Evolutionary conservation across 2,888 invertebrate species (phyloP), one percentile per base, ranked within the genome.

Genomic region (Microplitis deprimator): DNA sequence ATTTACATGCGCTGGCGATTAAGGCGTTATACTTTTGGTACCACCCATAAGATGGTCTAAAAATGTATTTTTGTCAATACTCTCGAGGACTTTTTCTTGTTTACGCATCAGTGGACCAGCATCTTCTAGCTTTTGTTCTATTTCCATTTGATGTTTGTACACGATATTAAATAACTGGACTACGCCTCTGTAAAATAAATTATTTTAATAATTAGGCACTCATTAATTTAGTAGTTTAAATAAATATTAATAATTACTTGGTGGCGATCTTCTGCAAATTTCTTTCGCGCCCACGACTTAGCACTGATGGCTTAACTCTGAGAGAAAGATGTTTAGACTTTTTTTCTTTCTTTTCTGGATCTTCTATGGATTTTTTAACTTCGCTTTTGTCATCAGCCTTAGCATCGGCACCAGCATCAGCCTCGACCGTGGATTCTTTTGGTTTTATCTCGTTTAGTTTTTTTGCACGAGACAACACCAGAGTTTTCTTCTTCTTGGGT

Each of bases 151-250:
- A 89, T 97, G 97, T 83, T 94, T 92, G 84, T 93, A 93, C 0
- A 98, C 97, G 50, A 96, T 96, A 92, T 98, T 98, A 85, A 97
- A 98, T 80, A 98, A 91, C 87, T 97, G 97, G 0, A 98, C 97
- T 0, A 97, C 97, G 85, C 97, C 98, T 88, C 95, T 96, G 82
- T 7, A 86, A 87, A 75, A 70, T 40, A 10, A 69, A 8, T 68
- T 38, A 3, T 62, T 64, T 59, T 4, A 10, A 68, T 77, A 69
- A 64, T 16, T 72, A 38, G 59, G 68, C 40, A 61, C 61, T 20
- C 68, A 68, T 38, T 5, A 72, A 73, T 50, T 62, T 20, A 61
- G 75, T 29, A 76, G 65, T 73, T 17, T 68, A 62, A 40, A 65
- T 73, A 20, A 69, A 69, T 29, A 79, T 81, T 73, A 76, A 68